Percentiles rank a stretch among this genome's conserved stretches.
These are phyloP conservation scores for Mormyrus proboscirostris DNA, from an alignment of 2,797 vertebrate species.

Conservation along the genomic window DNA sequence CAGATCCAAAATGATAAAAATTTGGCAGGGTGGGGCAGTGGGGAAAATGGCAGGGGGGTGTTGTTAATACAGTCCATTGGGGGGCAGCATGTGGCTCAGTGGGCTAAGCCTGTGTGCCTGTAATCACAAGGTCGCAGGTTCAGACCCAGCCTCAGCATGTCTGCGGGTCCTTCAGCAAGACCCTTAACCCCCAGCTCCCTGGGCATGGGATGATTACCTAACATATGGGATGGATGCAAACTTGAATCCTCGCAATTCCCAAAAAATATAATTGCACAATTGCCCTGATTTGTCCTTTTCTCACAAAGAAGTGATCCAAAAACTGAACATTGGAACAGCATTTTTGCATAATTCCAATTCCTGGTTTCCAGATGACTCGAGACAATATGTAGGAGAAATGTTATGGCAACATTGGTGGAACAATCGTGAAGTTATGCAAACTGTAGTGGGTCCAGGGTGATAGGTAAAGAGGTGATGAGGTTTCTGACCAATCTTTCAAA, in stretches of 20 bases:
- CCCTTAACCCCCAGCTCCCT: too few species aligned
- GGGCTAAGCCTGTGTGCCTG: too few species aligned
- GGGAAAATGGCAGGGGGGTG: not conserved
- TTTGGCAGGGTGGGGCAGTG: not conserved
- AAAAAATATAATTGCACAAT: not conserved
- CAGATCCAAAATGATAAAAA: not conserved
- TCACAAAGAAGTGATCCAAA: not conserved
- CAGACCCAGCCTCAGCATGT: too few species aligned
- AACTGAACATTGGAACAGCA: not conserved
- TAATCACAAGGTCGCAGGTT: too few species aligned
- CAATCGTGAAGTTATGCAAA: not conserved
- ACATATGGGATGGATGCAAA: not conserved
- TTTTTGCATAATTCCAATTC: not conserved
- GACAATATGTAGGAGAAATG: not conserved
- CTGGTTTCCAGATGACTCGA: not conserved
- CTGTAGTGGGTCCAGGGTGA: not conserved
- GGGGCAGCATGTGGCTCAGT: too few species aligned
- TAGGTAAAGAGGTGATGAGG: not conserved
- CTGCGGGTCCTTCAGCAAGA: too few species aligned
- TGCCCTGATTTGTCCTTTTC: not conserved
- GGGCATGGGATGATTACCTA: not conserved
- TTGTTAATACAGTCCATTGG: not conserved
- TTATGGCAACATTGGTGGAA: not conserved
- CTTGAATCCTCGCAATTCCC: not conserved
- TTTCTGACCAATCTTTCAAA: slow-evolving; percentile 14